Conservation (phyloP, 1,140 invertebrate species). For the Drosophila truncata region DNA sequence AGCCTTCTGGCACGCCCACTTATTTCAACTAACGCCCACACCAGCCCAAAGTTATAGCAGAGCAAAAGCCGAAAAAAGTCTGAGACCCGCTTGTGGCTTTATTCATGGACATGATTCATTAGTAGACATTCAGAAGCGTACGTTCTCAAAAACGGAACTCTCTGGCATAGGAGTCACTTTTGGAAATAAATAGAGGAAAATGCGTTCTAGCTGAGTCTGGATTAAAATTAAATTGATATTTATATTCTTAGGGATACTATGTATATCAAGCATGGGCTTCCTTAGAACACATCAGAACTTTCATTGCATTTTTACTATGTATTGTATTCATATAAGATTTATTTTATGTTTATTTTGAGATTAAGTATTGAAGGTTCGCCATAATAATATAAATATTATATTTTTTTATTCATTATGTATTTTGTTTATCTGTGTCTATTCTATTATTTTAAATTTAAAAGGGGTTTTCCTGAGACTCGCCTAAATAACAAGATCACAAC, state of each 20-base stretch:
- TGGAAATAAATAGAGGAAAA: not conserved
- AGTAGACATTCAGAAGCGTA: slow-evolving; percentile 28
- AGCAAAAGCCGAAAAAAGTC: slow-evolving; percentile 29
- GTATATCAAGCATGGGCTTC: not conserved
- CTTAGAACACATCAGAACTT: not conserved
- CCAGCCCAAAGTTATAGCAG: not conserved
- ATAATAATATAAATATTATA: too few relatives aligned
- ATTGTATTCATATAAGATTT: too few relatives aligned
- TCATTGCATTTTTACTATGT: too few relatives aligned
- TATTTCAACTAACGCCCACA: slow-evolving; percentile 18
- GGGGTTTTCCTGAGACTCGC: too few relatives aligned
- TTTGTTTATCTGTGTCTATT: too few relatives aligned
- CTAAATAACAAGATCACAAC: too few relatives aligned
- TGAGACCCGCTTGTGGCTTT: slow-evolving; percentile 33
- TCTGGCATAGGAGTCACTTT: not conserved
- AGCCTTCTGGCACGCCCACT: slow-evolving; percentile 30
- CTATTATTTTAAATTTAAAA: too few relatives aligned
- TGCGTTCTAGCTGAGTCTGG: not conserved
- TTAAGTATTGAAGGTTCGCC: too few relatives aligned
- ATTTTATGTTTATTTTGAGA: too few relatives aligned
- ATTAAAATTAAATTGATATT: not conserved
- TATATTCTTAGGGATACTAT: too few relatives aligned
- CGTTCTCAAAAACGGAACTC: slow-evolving; percentile 31
- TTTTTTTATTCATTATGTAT: too few relatives aligned
- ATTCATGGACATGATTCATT: slow-evolving; percentile 70